Evolutionary conservation across 2,113 vertebrate genomes (phyloP).

Genomic region (Melanerpes formicivorus): DNA sequence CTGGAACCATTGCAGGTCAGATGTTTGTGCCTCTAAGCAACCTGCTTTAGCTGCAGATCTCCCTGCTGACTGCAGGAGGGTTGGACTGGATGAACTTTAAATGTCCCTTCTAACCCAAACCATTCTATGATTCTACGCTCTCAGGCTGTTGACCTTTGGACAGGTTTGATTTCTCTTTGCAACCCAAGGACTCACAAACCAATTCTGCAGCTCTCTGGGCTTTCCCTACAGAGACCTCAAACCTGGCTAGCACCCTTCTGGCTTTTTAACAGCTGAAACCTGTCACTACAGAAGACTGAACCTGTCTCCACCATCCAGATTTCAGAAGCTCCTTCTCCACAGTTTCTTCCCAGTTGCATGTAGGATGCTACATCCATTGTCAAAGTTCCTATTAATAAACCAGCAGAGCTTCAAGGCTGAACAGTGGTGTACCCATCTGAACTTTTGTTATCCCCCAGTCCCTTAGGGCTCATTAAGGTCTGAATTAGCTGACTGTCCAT

Average conservation of each 20-base stretch:
- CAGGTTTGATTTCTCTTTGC: not conserved
- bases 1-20: no score
- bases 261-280: not conserved
- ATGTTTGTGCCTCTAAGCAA: no score
- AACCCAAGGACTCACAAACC: not conserved
- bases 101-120: no score
- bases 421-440: not conserved
- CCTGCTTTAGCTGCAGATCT: no score
- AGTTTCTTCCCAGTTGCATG: not conserved
- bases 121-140: no score
- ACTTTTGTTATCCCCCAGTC: not conserved
- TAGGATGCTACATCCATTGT: not conserved
- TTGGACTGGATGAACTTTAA: no score
- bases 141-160: not conserved
- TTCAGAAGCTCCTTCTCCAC: not conserved
- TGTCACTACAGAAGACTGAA: not conserved
- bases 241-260: not conserved
- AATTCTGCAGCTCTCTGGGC: not conserved
- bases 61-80: no score
- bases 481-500: slow-evolving; percentile 12
- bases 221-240: not conserved
- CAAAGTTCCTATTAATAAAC: not conserved
- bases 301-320: not conserved
- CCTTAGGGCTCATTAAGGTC: slow-evolving; percentile 31
- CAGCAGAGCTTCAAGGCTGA: not conserved